A percentile compares a stretch with the other conserved stretches of the same genome.
Conservation (phyloP, 2,113 vertebrate species). For the Syrrhaptes paradoxus region DNA sequence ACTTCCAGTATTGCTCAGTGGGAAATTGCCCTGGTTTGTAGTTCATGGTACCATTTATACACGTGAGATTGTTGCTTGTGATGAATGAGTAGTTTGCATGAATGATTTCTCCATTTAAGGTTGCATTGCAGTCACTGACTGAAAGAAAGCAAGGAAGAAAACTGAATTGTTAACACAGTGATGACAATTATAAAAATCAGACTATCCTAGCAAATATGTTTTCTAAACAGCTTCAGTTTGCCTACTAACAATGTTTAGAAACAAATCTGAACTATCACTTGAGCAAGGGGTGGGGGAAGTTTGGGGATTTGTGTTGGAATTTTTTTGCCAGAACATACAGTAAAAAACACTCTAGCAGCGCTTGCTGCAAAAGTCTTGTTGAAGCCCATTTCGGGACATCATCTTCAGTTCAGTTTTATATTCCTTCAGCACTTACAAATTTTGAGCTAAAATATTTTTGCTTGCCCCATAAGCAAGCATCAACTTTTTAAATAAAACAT, state of each 20-base stretch:
- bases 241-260: neutral
- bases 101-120: neutral
- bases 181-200: neutral
- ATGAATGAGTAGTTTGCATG: constrained; percentile 65
- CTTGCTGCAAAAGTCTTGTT: neutral
- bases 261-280: neutral
- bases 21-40: constrained; percentile 77
- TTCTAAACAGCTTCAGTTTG: neutral
- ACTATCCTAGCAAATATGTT: neutral
- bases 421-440: neutral
- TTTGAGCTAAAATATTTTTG: neutral
- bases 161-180: neutral
- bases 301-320: neutral
- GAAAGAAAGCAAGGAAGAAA: constrained; percentile 7
- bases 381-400: neutral
- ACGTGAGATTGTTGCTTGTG: constrained; percentile 70
- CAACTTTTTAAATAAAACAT: neutral
- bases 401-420: neutral
- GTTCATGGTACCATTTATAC: constrained; percentile 64
- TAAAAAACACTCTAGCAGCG: neutral
- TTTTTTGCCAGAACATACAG: neutral
- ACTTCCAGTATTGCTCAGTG: constrained; percentile 96
- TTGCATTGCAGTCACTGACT: constrained; percentile 78
- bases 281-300: neutral
- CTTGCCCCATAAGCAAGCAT: neutral